These are phyloP conservation scores for Lutjanus campechanus DNA, from an alignment of 2,797 vertebrate species.

Conservation along the genomic window DNA sequence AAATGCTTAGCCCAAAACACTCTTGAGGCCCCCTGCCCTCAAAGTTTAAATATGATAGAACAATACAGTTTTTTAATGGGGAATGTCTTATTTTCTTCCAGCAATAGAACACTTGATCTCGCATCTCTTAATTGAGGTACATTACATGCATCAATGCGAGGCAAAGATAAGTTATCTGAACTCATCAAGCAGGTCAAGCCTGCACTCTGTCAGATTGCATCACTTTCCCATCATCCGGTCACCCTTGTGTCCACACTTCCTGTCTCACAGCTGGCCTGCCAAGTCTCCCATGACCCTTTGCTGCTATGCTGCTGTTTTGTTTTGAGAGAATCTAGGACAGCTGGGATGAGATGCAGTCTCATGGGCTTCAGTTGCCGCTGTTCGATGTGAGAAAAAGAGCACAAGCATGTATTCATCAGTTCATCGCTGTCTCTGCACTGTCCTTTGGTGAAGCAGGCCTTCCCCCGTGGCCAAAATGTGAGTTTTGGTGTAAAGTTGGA, in stretches of 20 bases:
- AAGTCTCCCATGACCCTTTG: conserved; percentile 85
- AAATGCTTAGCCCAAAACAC: conserved; percentile 50
- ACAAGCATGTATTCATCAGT: conserved; percentile 4
- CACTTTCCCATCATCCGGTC: conserved; percentile 82
- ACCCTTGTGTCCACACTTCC: conserved; percentile 80
- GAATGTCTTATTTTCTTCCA: not conserved
- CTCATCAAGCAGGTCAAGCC: conserved; percentile 58
- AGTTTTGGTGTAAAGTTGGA: conserved; percentile 69
- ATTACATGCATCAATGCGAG: conserved; percentile 55
- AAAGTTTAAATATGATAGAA: conserved; percentile 51
- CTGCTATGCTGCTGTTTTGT: conserved; percentile 75
- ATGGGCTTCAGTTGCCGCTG: conserved; percentile 53
- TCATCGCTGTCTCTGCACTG: conserved; percentile 4
- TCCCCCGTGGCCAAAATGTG: conserved; percentile 62
- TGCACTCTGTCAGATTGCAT: conserved; percentile 76
- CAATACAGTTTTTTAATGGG: conserved; percentile 24
- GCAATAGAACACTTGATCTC: not conserved
- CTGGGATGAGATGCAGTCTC: conserved; percentile 72
- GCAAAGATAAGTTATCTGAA: conserved; percentile 61
- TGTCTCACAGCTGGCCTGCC: conserved; percentile 83
- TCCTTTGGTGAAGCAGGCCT: conserved; percentile 36
- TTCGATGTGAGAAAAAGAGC: conserved; percentile 20
- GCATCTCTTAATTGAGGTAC: conserved; percentile 38
- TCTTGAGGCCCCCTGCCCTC: conserved; percentile 21
- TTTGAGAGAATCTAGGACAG: conserved; percentile 79